Evolutionary conservation across 2,797 vertebrate species (phyloP).

Genomic region (Gambelia wislizenii): DNA sequence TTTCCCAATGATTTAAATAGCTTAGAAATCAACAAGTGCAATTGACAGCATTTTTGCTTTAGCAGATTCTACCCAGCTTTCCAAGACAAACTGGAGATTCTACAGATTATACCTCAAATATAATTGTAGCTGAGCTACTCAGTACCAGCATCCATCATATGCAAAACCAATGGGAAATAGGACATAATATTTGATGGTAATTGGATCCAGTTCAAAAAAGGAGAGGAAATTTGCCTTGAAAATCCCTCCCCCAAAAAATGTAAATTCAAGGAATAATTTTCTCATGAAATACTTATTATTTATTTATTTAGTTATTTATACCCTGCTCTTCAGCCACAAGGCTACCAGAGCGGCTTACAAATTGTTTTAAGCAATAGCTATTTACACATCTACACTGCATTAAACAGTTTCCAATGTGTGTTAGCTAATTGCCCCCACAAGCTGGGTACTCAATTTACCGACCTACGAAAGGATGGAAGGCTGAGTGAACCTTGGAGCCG

Average conservation of each 20-base stretch:
- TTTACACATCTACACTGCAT: too few relatives aligned
- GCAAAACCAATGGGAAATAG: background rate
- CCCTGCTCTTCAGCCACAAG: too few relatives aligned
- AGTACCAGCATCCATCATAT: background rate
- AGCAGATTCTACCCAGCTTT: background rate
- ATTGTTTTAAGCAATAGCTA: too few relatives aligned
- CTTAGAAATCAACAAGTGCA: background rate
- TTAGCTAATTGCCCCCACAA: too few relatives aligned
- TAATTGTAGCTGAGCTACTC: background rate
- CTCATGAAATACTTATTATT: background rate
- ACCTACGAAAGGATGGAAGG: too few relatives aligned
- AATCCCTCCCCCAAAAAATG: background rate
- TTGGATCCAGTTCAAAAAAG: background rate
- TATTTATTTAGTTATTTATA: too few relatives aligned
- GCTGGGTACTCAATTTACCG: too few relatives aligned
- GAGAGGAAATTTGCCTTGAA: background rate
- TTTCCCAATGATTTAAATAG: too few relatives aligned
- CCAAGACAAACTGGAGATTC: background rate
- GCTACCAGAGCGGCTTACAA: too few relatives aligned
- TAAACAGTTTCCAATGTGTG: too few relatives aligned
- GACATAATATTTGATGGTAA: background rate
- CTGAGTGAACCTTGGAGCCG: too few relatives aligned
- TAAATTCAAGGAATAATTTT: background rate
- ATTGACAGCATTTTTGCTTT: background rate
- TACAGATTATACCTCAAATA: background rate